These are phyloP conservation scores for Leptonema lineaticorne DNA, from an alignment of 1,140 invertebrate genomes.

Conservation along the genomic window DNA sequence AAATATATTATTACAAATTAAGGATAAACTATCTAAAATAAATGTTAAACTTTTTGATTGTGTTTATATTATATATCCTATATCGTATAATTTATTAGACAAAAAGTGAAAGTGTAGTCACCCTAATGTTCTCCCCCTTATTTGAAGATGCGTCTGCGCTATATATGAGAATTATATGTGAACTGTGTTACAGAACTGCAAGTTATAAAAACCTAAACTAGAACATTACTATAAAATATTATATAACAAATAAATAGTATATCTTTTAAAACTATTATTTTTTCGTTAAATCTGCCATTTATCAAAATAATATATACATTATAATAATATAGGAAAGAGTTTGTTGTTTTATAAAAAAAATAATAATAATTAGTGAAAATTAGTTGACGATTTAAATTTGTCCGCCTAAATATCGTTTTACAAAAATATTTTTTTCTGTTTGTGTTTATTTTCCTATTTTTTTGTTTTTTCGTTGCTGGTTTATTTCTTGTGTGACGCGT, in stretches of 20 bases:
- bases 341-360: not conserved
- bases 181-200: not conserved
- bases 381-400: no score
- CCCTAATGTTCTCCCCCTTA: constrained; percentile 4
- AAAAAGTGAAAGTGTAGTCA: not conserved
- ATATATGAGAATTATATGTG: not conserved
- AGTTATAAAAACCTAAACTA: constrained; percentile 2
- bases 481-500: not conserved
- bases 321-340: not conserved
- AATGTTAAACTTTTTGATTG: no score
- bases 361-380: not conserved
- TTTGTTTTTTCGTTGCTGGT: not conserved
- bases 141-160: constrained; percentile 1
- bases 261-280: no score
- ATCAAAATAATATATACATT: not conserved
- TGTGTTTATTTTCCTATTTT: constrained; percentile 1
- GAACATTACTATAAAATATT: no score
- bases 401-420: no score
- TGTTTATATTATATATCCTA: no score
- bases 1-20: no score
- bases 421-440: not conserved
- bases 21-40: no score
- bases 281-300: no score
- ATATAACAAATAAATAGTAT: no score
- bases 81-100: no score